phyloP scores from a whole-genome alignment of 2,888 invertebrate species.

The Epiblema foenella region DNA sequence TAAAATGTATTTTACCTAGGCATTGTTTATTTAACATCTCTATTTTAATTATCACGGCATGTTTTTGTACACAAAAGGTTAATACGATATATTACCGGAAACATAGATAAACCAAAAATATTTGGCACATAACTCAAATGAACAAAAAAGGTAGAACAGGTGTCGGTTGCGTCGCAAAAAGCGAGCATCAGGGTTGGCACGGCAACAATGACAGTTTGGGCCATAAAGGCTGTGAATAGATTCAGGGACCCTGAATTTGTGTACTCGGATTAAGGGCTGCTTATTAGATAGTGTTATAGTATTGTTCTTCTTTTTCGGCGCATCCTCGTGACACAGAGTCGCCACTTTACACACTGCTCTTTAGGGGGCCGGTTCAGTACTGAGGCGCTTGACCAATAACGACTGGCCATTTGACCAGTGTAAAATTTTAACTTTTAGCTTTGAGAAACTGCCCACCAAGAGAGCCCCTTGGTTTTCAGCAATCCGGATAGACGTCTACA shows the following conservation, averaged over 20 bases:
- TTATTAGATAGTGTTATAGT: background rate
- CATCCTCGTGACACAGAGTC: too few species aligned
- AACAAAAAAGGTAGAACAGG: constrained; percentile 41
- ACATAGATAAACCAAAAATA: constrained; percentile 35
- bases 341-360: too few species aligned
- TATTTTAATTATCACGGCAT: background rate
- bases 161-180: constrained; percentile 35
- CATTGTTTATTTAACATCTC: too few species aligned
- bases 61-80: constrained; percentile 4
- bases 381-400: too few species aligned
- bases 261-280: background rate
- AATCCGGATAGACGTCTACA: too few species aligned
- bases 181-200: constrained; percentile 41
- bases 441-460: too few species aligned
- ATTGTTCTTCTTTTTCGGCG: too few species aligned
- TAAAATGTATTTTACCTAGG: too few species aligned
- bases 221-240: constrained; percentile 21
- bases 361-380: too few species aligned
- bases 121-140: constrained; percentile 35
- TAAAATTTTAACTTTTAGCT: too few species aligned
- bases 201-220: constrained; percentile 20
- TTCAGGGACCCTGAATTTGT: constrained; percentile 26
- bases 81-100: constrained; percentile 7
- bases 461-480: too few species aligned
- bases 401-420: too few species aligned